Evolutionary conservation across 2,797 vertebrate species (phyloP).

Genomic region (Neosilurus hyrtlii): DNA sequence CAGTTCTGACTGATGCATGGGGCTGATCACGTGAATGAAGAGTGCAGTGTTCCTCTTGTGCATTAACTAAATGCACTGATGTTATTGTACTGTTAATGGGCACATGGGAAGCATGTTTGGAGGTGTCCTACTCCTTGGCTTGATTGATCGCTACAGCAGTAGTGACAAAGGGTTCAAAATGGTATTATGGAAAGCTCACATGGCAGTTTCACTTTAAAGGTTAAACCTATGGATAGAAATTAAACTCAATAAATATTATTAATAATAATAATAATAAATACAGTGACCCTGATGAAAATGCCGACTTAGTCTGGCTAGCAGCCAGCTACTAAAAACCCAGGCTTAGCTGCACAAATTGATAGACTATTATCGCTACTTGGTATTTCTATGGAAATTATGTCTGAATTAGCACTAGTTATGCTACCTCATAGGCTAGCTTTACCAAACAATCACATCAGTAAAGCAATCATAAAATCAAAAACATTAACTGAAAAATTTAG

Average conservation of each 20-base stretch:
- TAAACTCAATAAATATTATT: neutral
- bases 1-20: constrained; percentile 25
- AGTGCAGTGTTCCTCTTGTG: constrained; percentile 29
- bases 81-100: constrained; percentile 57
- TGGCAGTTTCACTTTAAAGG: neutral
- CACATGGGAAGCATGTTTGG: constrained; percentile 50
- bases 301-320: no score
- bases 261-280: neutral
- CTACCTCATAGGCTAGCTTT: neutral
- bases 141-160: neutral
- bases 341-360: neutral
- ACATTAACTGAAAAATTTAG: neutral
- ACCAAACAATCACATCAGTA: neutral
- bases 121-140: neutral
- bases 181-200: neutral
- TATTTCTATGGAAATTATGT: no score
- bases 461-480: neutral
- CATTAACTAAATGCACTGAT: constrained; percentile 54
- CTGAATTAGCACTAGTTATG: neutral
- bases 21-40: constrained; percentile 43
- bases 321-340: neutral
- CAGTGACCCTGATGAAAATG: no score
- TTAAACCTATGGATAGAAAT: neutral
- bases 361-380: neutral
- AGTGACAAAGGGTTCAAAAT: no score